phyloP scores from a whole-genome alignment of 2,113 vertebrate species.

The Trematomus loennbergii region DNA sequence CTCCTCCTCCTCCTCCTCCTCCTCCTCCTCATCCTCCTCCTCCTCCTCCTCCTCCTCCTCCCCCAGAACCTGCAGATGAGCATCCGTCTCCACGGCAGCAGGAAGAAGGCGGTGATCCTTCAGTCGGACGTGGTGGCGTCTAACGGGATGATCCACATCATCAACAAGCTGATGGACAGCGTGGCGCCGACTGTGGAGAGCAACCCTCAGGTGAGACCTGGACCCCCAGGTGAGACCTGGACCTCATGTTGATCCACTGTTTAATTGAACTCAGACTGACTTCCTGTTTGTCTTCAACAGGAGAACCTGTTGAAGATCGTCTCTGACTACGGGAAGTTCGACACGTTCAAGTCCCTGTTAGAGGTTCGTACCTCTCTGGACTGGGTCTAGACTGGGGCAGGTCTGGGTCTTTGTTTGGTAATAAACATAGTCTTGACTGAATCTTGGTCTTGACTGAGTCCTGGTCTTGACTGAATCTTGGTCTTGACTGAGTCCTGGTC shows the following conservation, averaged over 20 bases:
- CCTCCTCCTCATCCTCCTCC: no score
- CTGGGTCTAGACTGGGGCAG: neutral
- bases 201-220: conserved; percentile 82
- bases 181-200: conserved; percentile 84
- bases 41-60: neutral
- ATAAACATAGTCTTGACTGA: no score
- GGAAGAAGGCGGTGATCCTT: conserved; percentile 83
- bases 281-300: conserved; percentile 72
- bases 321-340: conserved; percentile 85
- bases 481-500: no score
- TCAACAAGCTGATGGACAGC: conserved; percentile 89
- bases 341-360: conserved; percentile 86
- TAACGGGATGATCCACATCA: conserved; percentile 93
- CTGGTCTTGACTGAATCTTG: no score
- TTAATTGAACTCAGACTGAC: neutral
- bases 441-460: no score
- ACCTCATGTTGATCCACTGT: neutral
- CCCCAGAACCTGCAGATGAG: conserved; percentile 71
- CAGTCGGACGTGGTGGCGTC: conserved; percentile 88
- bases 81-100: conserved; percentile 88
- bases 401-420: no score
- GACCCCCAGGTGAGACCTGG: conserved; percentile 81
- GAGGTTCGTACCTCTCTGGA: conserved; percentile 70
- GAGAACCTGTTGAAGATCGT: conserved; percentile 89
- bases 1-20: no score